Evolutionary conservation across 1,140 invertebrate species (phyloP).

Genomic region (Trichomalopsis sarcophagae): DNA sequence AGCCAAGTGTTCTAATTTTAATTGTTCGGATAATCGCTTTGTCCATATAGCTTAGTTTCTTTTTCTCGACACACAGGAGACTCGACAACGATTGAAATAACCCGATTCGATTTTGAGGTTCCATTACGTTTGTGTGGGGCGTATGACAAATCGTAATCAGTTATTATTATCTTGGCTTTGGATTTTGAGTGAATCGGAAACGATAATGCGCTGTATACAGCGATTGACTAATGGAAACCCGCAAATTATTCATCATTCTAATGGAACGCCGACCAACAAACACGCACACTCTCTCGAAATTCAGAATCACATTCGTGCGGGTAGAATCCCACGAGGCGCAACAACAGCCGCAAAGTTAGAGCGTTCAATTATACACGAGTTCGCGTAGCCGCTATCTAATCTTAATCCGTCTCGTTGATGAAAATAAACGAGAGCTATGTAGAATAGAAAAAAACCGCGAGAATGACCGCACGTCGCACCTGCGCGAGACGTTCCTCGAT

Average conservation of each 20-base stretch:
- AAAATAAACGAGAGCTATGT: too few species aligned
- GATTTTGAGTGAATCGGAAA: not conserved
- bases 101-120: too few species aligned
- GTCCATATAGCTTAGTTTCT: not conserved
- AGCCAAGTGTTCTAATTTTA: slow-evolving; percentile 14
- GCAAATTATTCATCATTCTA: not conserved
- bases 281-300: not conserved
- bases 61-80: not conserved
- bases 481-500: not conserved
- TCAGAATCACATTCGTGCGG: not conserved
- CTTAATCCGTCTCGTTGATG: not conserved
- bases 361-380: too few species aligned
- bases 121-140: too few species aligned
- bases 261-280: not conserved
- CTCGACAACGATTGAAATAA: too few species aligned
- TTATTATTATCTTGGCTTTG: too few species aligned
- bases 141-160: too few species aligned
- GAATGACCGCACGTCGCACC: too few species aligned
- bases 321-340: not conserved
- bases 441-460: too few species aligned
- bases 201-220: not conserved
- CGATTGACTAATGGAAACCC: not conserved
- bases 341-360: too few species aligned
- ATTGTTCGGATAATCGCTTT: slow-evolving; percentile 25
- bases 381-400: not conserved